phyloP scores from a whole-genome alignment of 2,113 vertebrate genomes.

The Psilopsiagon aurifrons region DNA sequence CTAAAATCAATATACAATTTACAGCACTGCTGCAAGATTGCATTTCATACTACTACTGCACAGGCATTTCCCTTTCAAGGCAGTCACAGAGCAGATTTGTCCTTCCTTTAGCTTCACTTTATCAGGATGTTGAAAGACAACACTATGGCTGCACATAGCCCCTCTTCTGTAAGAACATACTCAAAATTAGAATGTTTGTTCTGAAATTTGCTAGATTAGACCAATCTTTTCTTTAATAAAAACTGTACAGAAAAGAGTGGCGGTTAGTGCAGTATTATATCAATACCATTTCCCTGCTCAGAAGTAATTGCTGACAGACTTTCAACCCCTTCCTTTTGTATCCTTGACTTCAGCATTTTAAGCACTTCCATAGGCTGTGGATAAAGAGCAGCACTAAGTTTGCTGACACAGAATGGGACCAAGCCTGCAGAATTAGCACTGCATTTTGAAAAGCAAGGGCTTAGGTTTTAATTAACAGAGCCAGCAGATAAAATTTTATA shows the following conservation, averaged over 20 bases:
- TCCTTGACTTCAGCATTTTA: background rate
- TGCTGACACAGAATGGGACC: background rate
- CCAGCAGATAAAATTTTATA: background rate
- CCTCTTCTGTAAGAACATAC: background rate
- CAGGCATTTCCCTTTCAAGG: background rate
- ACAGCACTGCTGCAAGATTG: background rate
- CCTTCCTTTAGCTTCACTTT: background rate
- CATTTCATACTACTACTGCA: background rate
- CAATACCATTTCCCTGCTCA: background rate
- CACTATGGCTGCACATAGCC: background rate
- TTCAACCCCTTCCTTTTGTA: background rate
- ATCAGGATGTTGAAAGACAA: background rate
- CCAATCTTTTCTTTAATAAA: background rate
- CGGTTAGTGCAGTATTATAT: background rate
- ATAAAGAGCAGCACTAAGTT: background rate
- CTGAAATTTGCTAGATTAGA: background rate
- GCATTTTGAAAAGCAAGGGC: background rate
- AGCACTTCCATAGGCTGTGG: background rate
- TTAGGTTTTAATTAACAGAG: background rate
- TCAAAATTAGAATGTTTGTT: background rate
- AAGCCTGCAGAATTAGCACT: background rate
- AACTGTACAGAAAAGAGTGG: background rate
- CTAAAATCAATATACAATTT: conserved; percentile 2
- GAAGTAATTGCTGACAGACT: background rate
- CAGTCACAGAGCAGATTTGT: background rate